phyloP scores from a whole-genome alignment of 2,888 invertebrate species.

The Cynaeus angustus region DNA sequence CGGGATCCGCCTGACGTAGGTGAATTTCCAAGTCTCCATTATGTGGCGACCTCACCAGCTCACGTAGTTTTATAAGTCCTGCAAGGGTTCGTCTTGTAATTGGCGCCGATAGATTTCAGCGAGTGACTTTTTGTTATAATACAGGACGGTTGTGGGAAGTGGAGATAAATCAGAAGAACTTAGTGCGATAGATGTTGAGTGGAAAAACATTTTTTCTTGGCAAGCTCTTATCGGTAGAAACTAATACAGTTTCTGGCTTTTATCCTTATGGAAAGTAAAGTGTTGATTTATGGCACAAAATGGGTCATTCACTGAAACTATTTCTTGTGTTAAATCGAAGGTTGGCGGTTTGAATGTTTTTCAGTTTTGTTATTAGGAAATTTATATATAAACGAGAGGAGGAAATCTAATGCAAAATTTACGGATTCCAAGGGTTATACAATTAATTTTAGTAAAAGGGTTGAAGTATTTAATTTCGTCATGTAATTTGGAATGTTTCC shows the following conservation, averaged over 20 bases:
- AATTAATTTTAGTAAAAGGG: conserved; percentile 21
- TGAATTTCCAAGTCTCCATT: conserved; percentile 80
- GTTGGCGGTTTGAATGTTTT: not conserved
- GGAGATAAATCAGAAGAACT: conserved; percentile 7
- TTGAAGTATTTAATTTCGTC: conserved; percentile 30
- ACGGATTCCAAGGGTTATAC: not conserved
- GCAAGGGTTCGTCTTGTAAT: not conserved
- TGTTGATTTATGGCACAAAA: conserved; percentile 33
- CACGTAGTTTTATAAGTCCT: conserved; percentile 81
- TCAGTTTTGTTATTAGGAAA: no score
- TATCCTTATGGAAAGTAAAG: conserved; percentile 23
- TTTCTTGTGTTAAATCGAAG: not conserved
- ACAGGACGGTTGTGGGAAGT: conserved; percentile 3
- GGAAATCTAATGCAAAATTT: conserved; percentile 6
- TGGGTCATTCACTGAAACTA: conserved; percentile 5
- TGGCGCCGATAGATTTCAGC: no score
- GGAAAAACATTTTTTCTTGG: conserved; percentile 26
- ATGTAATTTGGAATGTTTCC: conserved; percentile 22
- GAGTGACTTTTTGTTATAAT: conserved; percentile 2
- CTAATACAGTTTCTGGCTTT: conserved; percentile 19
- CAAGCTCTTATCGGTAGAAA: conserved; percentile 23
- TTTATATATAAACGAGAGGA: not conserved
- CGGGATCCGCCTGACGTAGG: conserved; percentile 79
- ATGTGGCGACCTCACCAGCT: conserved; percentile 78
- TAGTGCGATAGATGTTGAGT: not conserved